These are phyloP conservation scores for Sminthopsis crassicaudata DNA, from an alignment of 2,113 vertebrate species.

Conservation along the genomic window DNA sequence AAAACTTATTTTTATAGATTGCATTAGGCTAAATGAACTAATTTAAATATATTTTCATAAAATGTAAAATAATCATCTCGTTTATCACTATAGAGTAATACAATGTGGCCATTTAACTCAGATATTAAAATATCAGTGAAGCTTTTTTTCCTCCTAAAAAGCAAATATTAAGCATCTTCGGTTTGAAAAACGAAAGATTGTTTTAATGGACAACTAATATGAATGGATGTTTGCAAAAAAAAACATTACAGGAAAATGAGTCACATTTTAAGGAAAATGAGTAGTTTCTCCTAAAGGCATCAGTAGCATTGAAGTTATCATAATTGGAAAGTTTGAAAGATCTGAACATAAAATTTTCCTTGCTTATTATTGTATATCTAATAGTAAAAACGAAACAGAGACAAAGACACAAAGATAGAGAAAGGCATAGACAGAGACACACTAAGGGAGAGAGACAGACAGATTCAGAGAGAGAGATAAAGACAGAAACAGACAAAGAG, in stretches of 20 bases:
- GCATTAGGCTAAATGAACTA: constrained; percentile 58
- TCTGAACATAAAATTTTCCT: background rate
- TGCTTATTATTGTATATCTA: background rate
- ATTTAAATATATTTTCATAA: constrained; percentile 64
- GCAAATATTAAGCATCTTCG: constrained; percentile 38
- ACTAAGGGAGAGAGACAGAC: background rate
- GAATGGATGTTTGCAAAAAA: constrained; percentile 60
- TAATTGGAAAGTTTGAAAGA: background rate
- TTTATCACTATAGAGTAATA: constrained; percentile 57
- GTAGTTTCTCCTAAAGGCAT: constrained; percentile 39
- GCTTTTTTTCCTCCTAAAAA: constrained; percentile 34
- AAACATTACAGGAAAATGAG: constrained; percentile 33
- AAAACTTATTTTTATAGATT: constrained; percentile 60
- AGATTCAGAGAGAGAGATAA: background rate
- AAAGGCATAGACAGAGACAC: background rate
- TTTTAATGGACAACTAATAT: constrained; percentile 58
- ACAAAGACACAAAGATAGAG: background rate
- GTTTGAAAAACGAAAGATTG: constrained; percentile 16
- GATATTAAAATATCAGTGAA: constrained; percentile 19
- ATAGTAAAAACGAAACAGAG: background rate
- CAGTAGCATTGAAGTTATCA: background rate
- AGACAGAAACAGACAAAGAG: background rate
- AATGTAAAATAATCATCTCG: constrained; percentile 63
- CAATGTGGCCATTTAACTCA: constrained; percentile 52
- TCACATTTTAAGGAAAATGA: background rate